Conservation (phyloP, 2,113 vertebrate genomes). For the Cephalopholis sonnerati region DNA sequence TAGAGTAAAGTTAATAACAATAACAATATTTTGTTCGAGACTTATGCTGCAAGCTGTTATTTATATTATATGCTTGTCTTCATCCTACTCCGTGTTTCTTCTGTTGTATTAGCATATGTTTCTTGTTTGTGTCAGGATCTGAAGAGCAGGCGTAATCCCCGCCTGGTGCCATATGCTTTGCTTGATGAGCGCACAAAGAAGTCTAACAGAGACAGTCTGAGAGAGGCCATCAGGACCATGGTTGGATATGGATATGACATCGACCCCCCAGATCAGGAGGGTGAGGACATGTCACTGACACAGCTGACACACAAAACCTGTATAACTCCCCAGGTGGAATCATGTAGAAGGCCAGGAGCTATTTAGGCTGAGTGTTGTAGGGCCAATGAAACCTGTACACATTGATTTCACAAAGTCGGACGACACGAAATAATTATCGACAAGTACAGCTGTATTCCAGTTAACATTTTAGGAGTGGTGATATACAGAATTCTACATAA, state of each 20-base stretch:
- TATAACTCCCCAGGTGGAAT: not conserved
- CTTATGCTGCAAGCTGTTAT: not conserved
- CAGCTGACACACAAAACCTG: not conserved
- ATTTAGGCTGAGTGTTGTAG: not conserved
- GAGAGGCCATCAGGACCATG: constrained; percentile 96
- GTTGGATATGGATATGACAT: constrained; percentile 96
- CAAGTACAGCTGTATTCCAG: not conserved
- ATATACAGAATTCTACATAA: not conserved
- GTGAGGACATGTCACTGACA: constrained; percentile 66
- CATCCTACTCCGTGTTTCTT: not conserved
- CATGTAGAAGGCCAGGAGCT: not conserved
- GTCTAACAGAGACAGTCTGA: constrained; percentile 96
- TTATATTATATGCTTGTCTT: not conserved
- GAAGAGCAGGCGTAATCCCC: constrained; percentile 96
- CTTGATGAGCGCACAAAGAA: constrained; percentile 98
- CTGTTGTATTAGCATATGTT: not conserved
- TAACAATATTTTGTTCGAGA: not conserved
- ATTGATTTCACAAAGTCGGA: not conserved
- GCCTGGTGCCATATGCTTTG: constrained; percentile 94
- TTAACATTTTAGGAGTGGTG: not conserved
- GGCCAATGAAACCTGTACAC: not conserved
- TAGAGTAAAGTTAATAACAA: not conserved
- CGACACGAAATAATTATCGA: not conserved
- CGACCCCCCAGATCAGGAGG: constrained; percentile 95
- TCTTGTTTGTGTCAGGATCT: constrained; percentile 87